Evolutionary conservation across 1,140 invertebrate species (phyloP).

Genomic region (Meteorus sp.): DNA sequence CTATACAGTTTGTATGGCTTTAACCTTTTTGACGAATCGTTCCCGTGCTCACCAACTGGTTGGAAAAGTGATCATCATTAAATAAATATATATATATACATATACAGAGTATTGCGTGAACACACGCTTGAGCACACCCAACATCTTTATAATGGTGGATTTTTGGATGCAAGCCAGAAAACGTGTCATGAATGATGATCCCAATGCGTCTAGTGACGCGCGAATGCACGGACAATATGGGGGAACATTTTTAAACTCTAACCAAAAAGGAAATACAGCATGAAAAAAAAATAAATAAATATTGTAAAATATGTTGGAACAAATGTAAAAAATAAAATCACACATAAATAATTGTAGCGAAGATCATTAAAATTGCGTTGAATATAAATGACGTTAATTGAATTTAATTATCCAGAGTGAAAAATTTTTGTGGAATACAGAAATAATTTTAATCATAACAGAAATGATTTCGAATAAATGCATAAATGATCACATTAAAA

Average conservation of each 20-base stretch:
- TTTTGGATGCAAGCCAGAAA: constrained; percentile 19
- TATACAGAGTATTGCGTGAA: no score
- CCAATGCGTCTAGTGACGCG: neutral
- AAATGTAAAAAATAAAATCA: no score
- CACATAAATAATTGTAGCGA: no score
- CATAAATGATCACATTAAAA: neutral
- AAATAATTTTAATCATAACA: no score
- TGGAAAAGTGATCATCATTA: neutral
- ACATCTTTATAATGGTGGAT: constrained; percentile 24
- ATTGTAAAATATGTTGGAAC: neutral
- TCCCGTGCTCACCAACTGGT: neutral
- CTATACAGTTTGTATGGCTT: constrained; percentile 24
- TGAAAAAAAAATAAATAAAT: neutral
- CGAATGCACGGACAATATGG: neutral
- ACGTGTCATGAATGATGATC: neutral
- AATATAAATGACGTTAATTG: neutral
- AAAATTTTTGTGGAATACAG: no score
- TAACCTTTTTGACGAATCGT: constrained; percentile 54
- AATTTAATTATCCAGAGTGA: neutral
- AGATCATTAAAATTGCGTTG: neutral
- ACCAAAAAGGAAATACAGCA: no score
- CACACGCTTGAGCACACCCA: constrained; percentile 14
- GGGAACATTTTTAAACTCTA: neutral
- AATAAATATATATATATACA: no score
- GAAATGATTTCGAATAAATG: no score